Conservation (phyloP, 2,888 invertebrate species). For the Harpagoxenus sublaevis region DNA sequence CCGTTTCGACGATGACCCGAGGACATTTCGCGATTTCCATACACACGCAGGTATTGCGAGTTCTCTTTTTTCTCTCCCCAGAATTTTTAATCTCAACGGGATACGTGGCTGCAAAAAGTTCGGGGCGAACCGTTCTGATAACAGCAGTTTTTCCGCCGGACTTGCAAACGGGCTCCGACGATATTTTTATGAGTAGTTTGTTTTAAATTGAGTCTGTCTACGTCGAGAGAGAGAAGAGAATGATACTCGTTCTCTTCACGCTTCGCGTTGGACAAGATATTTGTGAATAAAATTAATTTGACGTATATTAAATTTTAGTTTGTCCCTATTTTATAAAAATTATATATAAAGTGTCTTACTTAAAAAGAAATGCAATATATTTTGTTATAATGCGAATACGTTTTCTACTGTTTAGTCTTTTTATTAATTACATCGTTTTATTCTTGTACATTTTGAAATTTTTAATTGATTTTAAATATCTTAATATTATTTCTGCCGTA, state of each 20-base stretch:
- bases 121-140: slow-evolving; percentile 9
- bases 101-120: slow-evolving; percentile 34
- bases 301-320: neutral
- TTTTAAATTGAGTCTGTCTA: neutral
- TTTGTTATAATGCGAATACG: neutral
- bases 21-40: slow-evolving; percentile 29
- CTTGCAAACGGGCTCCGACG: neutral
- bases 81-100: slow-evolving; percentile 42
- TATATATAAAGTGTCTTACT: neutral
- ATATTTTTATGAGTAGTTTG: slow-evolving; percentile 35
- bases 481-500: neutral
- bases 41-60: neutral
- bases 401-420: neutral
- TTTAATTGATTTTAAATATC: neutral
- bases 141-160: slow-evolving; percentile 29
- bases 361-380: neutral
- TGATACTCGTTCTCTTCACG: neutral
- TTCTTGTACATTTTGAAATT: neutral
- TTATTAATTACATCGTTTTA: neutral
- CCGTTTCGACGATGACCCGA: slow-evolving; percentile 8
- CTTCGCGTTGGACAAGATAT: neutral
- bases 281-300: neutral
- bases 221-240: neutral
- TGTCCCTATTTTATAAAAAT: neutral
- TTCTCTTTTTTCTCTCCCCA: neutral